Conservation (phyloP, 1,140 invertebrate species). For the Atta cephalotes region DNA sequence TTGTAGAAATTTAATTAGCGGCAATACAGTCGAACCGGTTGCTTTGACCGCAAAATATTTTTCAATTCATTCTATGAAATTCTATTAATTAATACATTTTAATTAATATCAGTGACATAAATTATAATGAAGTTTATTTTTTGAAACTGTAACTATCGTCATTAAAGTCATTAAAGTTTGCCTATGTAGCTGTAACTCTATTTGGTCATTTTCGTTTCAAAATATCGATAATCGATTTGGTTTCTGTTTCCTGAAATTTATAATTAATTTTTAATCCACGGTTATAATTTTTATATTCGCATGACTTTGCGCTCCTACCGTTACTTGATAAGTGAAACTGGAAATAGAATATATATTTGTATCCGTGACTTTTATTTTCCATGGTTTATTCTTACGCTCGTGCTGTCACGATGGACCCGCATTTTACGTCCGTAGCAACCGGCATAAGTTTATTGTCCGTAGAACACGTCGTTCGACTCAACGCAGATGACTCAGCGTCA, state of each 20-base stretch:
- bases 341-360: conserved; percentile 45
- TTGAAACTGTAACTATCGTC: background rate
- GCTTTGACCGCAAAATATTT: background rate
- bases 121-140: background rate
- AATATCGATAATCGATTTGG: background rate
- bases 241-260: background rate
- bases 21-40: background rate
- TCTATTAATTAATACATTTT: conserved; percentile 1
- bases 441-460: conserved; percentile 59
- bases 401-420: conserved; percentile 57
- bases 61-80: background rate
- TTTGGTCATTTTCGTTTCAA: background rate
- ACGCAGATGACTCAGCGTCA: conserved; percentile 51
- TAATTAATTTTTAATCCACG: background rate
- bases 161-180: background rate
- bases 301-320: background rate
- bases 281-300: background rate
- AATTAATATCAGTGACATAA: background rate
- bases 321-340: background rate
- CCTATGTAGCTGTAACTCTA: too few relatives aligned
- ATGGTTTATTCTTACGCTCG: conserved; percentile 50
- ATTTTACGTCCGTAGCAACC: conserved; percentile 55
- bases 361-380: conserved; percentile 49
- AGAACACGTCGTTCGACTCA: conserved; percentile 44
- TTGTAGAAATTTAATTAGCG: background rate